phyloP scores from a whole-genome alignment of 2,888 invertebrate species.

The Graphium colonna region DNA sequence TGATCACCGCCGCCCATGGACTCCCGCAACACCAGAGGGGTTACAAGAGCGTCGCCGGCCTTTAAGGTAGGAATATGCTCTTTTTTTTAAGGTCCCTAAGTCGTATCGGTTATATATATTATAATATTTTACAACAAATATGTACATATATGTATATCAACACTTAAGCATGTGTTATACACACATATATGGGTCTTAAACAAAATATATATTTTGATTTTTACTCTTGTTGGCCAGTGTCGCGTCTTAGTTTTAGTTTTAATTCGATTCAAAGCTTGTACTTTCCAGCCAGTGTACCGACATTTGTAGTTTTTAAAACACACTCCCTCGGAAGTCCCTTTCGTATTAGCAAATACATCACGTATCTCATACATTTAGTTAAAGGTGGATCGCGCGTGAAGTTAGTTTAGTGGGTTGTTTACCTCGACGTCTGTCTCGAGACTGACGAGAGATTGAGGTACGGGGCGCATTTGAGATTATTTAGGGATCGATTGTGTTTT shows the following conservation, averaged over 20 bases:
- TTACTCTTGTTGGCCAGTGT: not conserved
- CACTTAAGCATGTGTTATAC: no score
- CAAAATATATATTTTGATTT: not conserved
- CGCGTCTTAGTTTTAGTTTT: conserved; percentile 4
- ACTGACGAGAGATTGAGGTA: conserved; percentile 13
- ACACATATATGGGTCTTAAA: no score
- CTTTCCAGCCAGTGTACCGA: conserved; percentile 7
- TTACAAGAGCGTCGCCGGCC: no score
- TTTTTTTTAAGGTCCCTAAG: no score
- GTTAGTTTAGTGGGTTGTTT: conserved; percentile 24
- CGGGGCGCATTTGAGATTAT: not conserved
- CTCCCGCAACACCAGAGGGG: no score
- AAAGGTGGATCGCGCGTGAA: conserved; percentile 15
- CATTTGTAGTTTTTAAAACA: conserved; percentile 1
- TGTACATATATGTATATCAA: no score
- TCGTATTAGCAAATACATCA: conserved; percentile 30
- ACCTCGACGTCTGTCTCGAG: conserved; percentile 15
- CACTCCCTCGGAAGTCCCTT: conserved; percentile 25
- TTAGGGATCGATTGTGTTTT: not conserved
- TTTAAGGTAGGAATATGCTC: no score
- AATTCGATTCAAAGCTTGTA: no score
- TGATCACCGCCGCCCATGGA: no score
- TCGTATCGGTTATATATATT: no score
- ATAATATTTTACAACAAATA: no score
- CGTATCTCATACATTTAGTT: conserved; percentile 26